Evolutionary conservation across 2,888 invertebrate species (phyloP).

Genomic region (Oegoconia quadripuncta): DNA sequence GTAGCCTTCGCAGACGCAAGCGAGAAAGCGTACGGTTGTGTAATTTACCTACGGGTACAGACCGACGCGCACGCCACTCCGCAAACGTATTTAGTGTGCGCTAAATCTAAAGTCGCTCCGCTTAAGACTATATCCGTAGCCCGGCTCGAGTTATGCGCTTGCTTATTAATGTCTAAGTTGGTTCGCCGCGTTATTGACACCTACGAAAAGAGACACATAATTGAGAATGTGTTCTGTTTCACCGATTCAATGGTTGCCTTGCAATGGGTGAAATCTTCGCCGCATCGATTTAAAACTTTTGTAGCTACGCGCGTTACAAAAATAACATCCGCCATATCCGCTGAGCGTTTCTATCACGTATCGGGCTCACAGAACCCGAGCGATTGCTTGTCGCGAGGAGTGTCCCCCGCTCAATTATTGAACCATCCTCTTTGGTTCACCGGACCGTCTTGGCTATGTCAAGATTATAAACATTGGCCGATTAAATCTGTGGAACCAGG

Average conservation of each 20-base stretch:
- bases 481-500: too few relatives aligned
- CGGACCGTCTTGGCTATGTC: constrained; percentile 4
- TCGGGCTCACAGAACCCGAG: constrained; percentile 8
- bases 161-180: constrained; percentile 1
- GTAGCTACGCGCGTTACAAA: constrained; percentile 9
- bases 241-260: constrained; percentile 3
- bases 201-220: not conserved
- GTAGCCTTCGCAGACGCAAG: constrained; percentile 8
- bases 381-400: constrained; percentile 8
- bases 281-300: constrained; percentile 4
- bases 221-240: too few relatives aligned
- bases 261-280: constrained; percentile 2
- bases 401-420: constrained; percentile 6
- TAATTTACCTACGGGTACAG: constrained; percentile 9
- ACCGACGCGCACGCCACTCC: not conserved
- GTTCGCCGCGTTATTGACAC: constrained; percentile 5
- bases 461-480: constrained; percentile 1
- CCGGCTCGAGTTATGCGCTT: constrained; percentile 6
- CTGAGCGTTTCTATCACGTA: constrained; percentile 6
- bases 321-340: not conserved
- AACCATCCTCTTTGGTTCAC: constrained; percentile 10
- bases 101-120: constrained; percentile 8
- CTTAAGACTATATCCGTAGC: constrained; percentile 6
- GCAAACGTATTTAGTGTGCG: constrained; percentile 1
- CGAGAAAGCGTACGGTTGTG: too few relatives aligned